Conservation (phyloP, 2,113 vertebrate species). For the Dasyornis broadbenti region DNA sequence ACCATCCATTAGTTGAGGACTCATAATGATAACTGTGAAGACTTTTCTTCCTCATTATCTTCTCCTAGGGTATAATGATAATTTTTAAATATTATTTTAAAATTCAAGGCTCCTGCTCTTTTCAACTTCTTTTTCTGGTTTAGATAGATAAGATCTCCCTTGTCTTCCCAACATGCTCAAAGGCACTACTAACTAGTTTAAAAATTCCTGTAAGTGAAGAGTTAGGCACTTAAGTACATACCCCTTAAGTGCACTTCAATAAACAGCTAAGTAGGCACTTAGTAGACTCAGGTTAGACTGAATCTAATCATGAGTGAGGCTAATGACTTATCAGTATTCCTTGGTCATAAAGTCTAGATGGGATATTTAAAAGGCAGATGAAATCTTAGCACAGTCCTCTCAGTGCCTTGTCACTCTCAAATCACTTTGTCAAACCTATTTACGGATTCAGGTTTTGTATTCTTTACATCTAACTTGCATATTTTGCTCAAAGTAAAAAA, state of each 20-base stretch:
- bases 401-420: not conserved
- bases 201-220: not conserved
- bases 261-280: conserved; percentile 40
- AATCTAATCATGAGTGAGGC: not conserved
- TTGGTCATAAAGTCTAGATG: not conserved
- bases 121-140: not conserved
- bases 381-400: not conserved
- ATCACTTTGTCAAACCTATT: not conserved
- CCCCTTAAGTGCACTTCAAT: not conserved
- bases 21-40: not conserved
- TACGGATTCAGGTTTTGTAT: not conserved
- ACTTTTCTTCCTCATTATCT: not conserved
- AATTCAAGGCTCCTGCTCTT: not conserved
- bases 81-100: not conserved
- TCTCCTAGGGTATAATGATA: not conserved
- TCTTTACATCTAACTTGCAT: not conserved
- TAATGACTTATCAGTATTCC: not conserved
- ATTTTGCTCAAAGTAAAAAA: not conserved
- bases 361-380: not conserved
- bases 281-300: conserved; percentile 19
- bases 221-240: conserved; percentile 10
- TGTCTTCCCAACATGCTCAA: not conserved
- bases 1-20: not conserved
- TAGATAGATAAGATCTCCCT: not conserved
- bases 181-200: not conserved